Conservation (phyloP, 1,140 invertebrate species). For the Saxidomus purpurata region DNA sequence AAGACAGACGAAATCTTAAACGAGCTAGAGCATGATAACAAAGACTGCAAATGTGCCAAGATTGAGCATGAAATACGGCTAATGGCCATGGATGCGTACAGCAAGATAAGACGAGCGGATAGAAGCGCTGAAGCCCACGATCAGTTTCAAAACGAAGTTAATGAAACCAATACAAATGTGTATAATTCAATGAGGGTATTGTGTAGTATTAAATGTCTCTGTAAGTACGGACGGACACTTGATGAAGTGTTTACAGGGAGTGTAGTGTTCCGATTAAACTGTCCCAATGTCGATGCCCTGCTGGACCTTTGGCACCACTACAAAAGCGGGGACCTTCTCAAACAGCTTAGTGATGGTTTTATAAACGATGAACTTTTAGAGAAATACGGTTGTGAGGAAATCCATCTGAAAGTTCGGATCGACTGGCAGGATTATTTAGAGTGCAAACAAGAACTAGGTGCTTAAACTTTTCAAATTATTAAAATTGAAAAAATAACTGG, state of each 20-base stretch:
- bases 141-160: slow-evolving; percentile 54
- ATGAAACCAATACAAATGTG: slow-evolving; percentile 56
- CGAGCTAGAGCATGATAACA: slow-evolving; percentile 60
- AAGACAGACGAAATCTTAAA: slow-evolving; percentile 50
- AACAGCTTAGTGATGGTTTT: slow-evolving; percentile 51
- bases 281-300: slow-evolving; percentile 56
- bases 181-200: slow-evolving; percentile 55
- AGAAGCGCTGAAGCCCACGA: slow-evolving; percentile 38
- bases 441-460: slow-evolving; percentile 61
- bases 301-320: slow-evolving; percentile 54
- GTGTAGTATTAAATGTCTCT: slow-evolving; percentile 61
- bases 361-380: slow-evolving; percentile 36
- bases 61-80: slow-evolving; percentile 58
- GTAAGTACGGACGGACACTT: slow-evolving; percentile 60
- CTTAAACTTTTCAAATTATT: no score
- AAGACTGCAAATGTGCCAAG: slow-evolving; percentile 51
- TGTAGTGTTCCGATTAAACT: slow-evolving; percentile 60
- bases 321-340: slow-evolving; percentile 19
- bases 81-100: slow-evolving; percentile 64
- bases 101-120: slow-evolving; percentile 51
- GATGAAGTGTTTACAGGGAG: slow-evolving; percentile 57
- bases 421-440: slow-evolving; percentile 35
- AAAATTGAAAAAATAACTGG: no score
- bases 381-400: slow-evolving; percentile 20
- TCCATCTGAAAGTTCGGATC: slow-evolving; percentile 23